phyloP scores from a whole-genome alignment of 2,888 invertebrate genomes.

The Trissonchulus latispiculum region DNA sequence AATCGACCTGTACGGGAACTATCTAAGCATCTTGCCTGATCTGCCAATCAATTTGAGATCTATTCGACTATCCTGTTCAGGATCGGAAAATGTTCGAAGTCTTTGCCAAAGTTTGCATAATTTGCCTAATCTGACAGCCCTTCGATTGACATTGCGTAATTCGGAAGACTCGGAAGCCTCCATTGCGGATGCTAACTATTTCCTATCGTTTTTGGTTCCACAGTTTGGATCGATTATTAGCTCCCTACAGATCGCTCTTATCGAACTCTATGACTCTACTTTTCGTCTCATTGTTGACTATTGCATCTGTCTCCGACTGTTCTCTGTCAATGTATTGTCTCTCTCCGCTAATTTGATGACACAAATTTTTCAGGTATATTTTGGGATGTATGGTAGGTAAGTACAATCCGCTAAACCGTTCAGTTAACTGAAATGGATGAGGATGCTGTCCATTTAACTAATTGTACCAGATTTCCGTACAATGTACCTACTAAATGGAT shows the following conservation, averaged over 20 bases:
- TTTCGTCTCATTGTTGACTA: conserved; percentile 31
- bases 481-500: too few species aligned
- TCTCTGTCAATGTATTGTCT: conserved; percentile 35
- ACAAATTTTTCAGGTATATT: conserved; percentile 33
- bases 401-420: too few species aligned
- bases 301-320: conserved; percentile 33
- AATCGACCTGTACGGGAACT: conserved; percentile 40
- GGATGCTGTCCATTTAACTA: too few species aligned
- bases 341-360: conserved; percentile 33
- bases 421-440: too few species aligned
- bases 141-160: background rate
- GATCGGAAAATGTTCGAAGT: conserved; percentile 30
- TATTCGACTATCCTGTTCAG: conserved; percentile 36
- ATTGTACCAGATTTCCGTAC: too few species aligned
- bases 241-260: background rate
- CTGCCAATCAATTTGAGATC: conserved; percentile 35
- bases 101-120: conserved; percentile 28
- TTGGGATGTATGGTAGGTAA: too few species aligned
- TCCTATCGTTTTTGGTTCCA: background rate
- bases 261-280: background rate
- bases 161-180: too few species aligned
- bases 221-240: conserved; percentile 15
- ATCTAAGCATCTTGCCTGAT: conserved; percentile 33
- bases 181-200: background rate
- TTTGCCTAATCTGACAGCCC: background rate